Evolutionary conservation across 2,888 invertebrate species (phyloP).

Genomic region (Parthenolecanium corni): DNA sequence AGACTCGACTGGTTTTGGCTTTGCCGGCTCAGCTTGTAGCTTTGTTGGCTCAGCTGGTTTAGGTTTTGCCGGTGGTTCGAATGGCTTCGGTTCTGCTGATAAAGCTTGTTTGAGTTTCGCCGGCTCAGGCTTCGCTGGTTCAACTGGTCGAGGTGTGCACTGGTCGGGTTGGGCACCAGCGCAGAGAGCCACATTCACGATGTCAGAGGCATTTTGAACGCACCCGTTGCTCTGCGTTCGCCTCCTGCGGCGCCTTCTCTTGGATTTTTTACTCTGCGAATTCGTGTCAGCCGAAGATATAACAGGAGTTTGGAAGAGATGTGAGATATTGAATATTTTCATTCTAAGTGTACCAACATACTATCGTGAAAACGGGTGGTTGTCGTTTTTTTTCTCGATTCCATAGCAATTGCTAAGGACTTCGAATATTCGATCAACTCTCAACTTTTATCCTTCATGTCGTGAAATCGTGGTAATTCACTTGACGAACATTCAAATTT

Average conservation of each 20-base stretch:
- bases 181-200: not conserved
- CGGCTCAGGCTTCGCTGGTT: not conserved
- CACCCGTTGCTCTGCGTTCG: not conserved
- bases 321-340: slow-evolving; percentile 20
- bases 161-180: too few species aligned
- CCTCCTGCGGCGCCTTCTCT: not conserved
- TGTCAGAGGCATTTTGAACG: not conserved
- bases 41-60: not conserved
- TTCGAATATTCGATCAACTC: not conserved
- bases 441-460: not conserved
- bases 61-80: too few species aligned
- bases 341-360: not conserved
- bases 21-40: too few species aligned
- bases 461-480: slow-evolving; percentile 37
- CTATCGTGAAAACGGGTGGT: too few species aligned
- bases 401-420: not conserved
- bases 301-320: slow-evolving; percentile 23
- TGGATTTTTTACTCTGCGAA: slow-evolving; percentile 5
- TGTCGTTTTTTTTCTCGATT: too few species aligned
- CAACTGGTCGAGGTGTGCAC: too few species aligned
- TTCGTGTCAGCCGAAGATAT: slow-evolving; percentile 1
- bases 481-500: slow-evolving; percentile 90
- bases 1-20: too few species aligned
- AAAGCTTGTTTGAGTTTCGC: not conserved
- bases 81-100: too few species aligned